Evolutionary conservation across 2,888 invertebrate species (phyloP), one percentile per base, ranked within the genome.

Genomic region (Scaptodrosophila latifasciaeformis): DNA sequence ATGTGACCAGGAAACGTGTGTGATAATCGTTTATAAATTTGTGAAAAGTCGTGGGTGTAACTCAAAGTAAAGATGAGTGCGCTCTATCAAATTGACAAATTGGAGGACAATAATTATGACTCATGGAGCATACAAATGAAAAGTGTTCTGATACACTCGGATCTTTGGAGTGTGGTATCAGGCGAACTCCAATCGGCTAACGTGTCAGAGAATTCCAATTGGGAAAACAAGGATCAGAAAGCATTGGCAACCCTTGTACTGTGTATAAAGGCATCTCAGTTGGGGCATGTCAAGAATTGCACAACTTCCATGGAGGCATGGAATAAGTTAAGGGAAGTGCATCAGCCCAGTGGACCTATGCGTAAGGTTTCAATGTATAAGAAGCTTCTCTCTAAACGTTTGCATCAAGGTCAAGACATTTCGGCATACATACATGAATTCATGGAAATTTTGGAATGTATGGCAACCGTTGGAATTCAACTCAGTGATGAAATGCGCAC

Each of bases 31-130:
- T n/a, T n/a, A n/a, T n/a, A n/a, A n/a, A n/a, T n/a, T n/a, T n/a
- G n/a, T n/a, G n/a, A n/a, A n/a, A n/a, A n/a, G n/a, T n/a, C n/a
- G n/a, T n/a, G n/a, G n/a, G n/a, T n/a, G n/a, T n/a, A n/a, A n/a
- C n/a, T n/a, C n/a, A n/a, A n/a, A n/a, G n/a, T n/a, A 17, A 31
- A 35, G 7, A 44, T 44, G 44, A 44, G 52, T 42, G 31, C 49
- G 34, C 29, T 59, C 34, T 59, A 54, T 18, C 58, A 54, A 49
- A 54, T 58, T 9, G 57, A 46, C 7, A 58, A 54, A 19, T 46
- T 58, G 29, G 46, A 49, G 42, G 53, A 49, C 12, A 53, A 54
- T 34, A 53, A 58, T 58, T 58, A 54, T 19, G 57, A 46, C 42
- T 43, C 58, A 42, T 58, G 54, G 47, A 47, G 54, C 43, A 54